Base-by-base conservation (phyloP, 2,113 vertebrate genomes). In the Brachyhypopomus occidentalis region DNA sequence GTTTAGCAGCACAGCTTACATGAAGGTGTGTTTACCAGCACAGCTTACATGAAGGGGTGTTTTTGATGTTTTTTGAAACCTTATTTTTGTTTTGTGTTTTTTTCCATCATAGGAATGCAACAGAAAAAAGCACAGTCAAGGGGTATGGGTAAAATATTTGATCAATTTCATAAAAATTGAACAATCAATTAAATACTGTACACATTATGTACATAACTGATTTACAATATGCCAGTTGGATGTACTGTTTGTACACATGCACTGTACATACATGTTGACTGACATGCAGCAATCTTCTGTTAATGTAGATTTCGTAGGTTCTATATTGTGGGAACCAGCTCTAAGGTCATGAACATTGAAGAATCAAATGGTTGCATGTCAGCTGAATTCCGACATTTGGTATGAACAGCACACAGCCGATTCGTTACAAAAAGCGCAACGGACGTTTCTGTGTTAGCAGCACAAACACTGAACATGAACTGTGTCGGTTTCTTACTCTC, bases 321-420 rank as follows among this genome's bases (percentile, higher is more conserved):
- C 86, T 95, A 95, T 66, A 95, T 99, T 87, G 87, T 92, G 86
- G 94, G 90, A 60, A 94, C 93, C 0, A 87, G 91, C 60, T 94
- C 92, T 0, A 98, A 98, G 86, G 93, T 97, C 60, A 90, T 99
- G 94, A 97, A 97, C 73, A 94, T 95, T 91, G 95, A 97, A 78
- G 89, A 94, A 45, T 94, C 95, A 22, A 94, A 90, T 1, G 95
- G 94, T 71, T 94, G 94, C 59, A 87, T 99, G 86, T 94, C 94
- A 2, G 96, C 96, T 48, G 96, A 98, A 76, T 99, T 98, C 86
- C 90, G 93, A 48, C 94, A 96, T 87, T 89, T 98, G 96, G 97
- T 99, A 93, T 19, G 91, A 86, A 2, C 2, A 6, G 14, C 1
- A n/a, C 16, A 16, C 7, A 58, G 8, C 0, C 2, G 48, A 19